Evolutionary conservation across 2,888 invertebrate species (phyloP).

Genomic region (Campaea margaritaria): DNA sequence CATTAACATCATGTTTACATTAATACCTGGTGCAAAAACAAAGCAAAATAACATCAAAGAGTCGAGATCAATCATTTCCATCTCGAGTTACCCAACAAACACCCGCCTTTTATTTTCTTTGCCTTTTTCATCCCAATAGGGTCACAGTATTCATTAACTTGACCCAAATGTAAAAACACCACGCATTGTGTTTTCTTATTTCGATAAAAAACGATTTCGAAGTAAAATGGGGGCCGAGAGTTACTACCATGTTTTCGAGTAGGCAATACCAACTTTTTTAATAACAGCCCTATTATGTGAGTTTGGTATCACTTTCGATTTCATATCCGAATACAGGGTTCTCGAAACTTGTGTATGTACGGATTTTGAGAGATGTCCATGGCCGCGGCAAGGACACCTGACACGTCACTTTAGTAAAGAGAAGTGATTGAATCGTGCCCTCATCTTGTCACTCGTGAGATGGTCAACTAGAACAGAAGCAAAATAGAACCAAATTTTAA

Average conservation of each 20-base stretch:
- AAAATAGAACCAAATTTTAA: too few relatives aligned
- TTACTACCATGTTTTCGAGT: slow-evolving; percentile 24
- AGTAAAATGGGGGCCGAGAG: background rate
- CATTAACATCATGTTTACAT: too few relatives aligned
- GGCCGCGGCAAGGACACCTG: too few relatives aligned
- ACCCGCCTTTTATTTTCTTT: slow-evolving; percentile 9
- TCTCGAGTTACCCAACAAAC: slow-evolving; percentile 5
- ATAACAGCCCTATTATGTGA: slow-evolving; percentile 37
- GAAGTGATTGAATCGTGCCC: too few relatives aligned
- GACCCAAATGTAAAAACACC: slow-evolving; percentile 20
- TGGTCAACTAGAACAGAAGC: too few relatives aligned
- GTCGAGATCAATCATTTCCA: slow-evolving; percentile 21
- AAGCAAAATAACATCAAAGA: slow-evolving; percentile 5
- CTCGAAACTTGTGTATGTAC: slow-evolving; percentile 12
- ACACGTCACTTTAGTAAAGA: too few relatives aligned
- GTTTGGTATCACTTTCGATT: slow-evolving; percentile 36
- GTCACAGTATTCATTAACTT: slow-evolving; percentile 18
- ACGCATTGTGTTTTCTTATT: slow-evolving; percentile 11
- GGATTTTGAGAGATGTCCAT: background rate
- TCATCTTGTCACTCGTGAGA: too few relatives aligned
- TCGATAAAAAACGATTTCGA: slow-evolving; percentile 3
- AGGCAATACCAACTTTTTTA: slow-evolving; percentile 41
- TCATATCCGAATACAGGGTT: slow-evolving; percentile 24
- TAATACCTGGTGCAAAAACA: background rate
- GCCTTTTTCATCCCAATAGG: slow-evolving; percentile 12